Evolutionary conservation across 2,888 invertebrate species (phyloP).

Genomic region (Pollenia angustigena): DNA sequence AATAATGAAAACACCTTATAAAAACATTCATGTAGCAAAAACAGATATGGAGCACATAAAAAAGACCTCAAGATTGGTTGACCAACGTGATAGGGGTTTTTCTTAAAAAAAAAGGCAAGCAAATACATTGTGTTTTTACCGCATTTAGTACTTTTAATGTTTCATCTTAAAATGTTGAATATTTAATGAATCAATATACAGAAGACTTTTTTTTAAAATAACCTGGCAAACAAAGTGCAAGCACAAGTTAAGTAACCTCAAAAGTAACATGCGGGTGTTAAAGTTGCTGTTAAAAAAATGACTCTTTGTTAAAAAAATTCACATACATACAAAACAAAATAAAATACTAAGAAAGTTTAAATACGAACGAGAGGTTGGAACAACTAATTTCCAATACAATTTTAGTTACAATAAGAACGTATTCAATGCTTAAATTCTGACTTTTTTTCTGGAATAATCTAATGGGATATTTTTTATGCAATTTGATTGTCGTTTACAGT

Average conservation of each 20-base stretch:
- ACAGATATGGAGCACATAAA: slow-evolving; percentile 33
- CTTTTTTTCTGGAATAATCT: not conserved
- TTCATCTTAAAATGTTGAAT: slow-evolving; percentile 40
- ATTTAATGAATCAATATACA: slow-evolving; percentile 47
- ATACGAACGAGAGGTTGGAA: no score
- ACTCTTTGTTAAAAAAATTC: not conserved
- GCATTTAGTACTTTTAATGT: slow-evolving; percentile 9
- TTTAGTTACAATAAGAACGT: not conserved
- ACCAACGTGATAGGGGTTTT: slow-evolving; percentile 58
- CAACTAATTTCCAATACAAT: no score
- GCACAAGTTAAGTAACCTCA: no score
- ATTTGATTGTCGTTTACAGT: slow-evolving; percentile 1
- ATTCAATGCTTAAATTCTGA: not conserved
- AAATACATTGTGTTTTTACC: slow-evolving; percentile 3
- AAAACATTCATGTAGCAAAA: not conserved
- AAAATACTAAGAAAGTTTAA: not conserved
- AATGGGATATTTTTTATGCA: not conserved
- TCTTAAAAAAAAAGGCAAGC: not conserved
- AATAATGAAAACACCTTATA: slow-evolving; percentile 63
- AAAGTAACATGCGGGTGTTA: not conserved
- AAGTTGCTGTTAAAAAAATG: not conserved
- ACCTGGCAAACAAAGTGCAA: not conserved
- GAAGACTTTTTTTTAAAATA: slow-evolving; percentile 11
- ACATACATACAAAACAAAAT: not conserved
- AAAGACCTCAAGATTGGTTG: slow-evolving; percentile 42